Evolutionary conservation across 2,113 vertebrate species (phyloP), one percentile per base, ranked within the genome.

Genomic region (Leptodactylus fuscus): DNA sequence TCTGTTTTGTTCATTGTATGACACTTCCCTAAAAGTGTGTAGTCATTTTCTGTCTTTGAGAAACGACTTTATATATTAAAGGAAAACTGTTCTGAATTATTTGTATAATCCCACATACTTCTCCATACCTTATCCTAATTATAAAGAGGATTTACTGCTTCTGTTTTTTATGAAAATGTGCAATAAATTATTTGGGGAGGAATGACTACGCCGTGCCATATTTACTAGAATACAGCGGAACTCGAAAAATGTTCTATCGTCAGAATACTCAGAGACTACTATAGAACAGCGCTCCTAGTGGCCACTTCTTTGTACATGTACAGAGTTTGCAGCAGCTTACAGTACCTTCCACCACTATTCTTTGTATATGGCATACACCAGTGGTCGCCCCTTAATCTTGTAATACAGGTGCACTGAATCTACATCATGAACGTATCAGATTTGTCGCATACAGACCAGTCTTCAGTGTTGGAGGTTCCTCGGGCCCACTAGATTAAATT

Each of bases 51-150:
- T 9, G 8, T 38, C 75, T 82, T 32, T 49, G 44, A 81, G 15
- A 69, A 81, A 81, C 32, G 75, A 51, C 49, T 77, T 77, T 55
- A 55, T 49, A 53, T 77, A 51, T 77, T 53, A 51, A 77, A 77
- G 75, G 27, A 77, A 77, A 53, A 55, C 18, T 11, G 44, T 51
- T 51, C 24, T 20, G 48, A 51, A 77, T 77, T 34, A 53, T 77
- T 53, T 53, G 29, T 29, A 77, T 77, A 36, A 77, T 77, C 32
- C 75, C 29, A n/a, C 4, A 9, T 22, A 36, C 32, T 41, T 77
- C 13, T 55, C 49, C 49, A 51, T 36, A 55, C 16, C 29, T 36
- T 77, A 77, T 55, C 75, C 75, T 77, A 34, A 77, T 77, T 77
- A 77, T 32, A 36, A 20, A 36, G 75, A 5, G 48, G 27, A 76